Base-by-base conservation (phyloP, 1,140 invertebrate species). In the Drosophila tani region DNA sequence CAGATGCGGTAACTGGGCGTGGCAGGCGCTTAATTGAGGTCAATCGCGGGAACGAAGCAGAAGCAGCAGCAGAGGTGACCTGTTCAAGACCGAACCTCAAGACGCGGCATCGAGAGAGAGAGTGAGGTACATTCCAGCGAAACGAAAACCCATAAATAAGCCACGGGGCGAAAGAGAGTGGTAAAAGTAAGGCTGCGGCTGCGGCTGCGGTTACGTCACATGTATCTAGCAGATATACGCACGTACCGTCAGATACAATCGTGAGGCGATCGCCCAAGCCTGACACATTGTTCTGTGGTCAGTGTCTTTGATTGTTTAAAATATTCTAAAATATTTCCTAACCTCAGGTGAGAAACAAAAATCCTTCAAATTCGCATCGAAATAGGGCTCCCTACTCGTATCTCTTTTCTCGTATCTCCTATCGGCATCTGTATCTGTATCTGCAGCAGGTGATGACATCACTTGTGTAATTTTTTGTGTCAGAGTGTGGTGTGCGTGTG, bases 141-240 rank as follows among this genome's bases (percentile, higher is more conserved):
- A 81, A 51, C 63, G 79, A 69, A 75, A 81, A 66, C 60, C 79
- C 80, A 81, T 81, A 81, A 76, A 81, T 66, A 76, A 76, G 59
- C 60, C 59, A 43, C 19, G 27, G 24, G 17, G 19, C 8, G 32
- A 32, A 32, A 40, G 58, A 47, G 50, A 53, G 60, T 43, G 76
- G 76, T 79, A 79, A 79, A 79, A 79, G 76, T 79, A 79, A 56
- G 38, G 66, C 59, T 32, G 45, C 45, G 32, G 63, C 57, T 43
- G 66, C 66, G 56, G 62, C 27, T 29, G 32, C 32, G 32, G 32
- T 82, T 82, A 58, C 80, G 69, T 82, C 74, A 82, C 63, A 76
- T 50, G 74, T 56, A 78, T 82, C 67, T 73, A 21, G 45, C 47
- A 78, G 79, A 82, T 82, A 67, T 49, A 27, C 14, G 32, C 55